phyloP scores from a whole-genome alignment of 2,797 vertebrate species.

The Neosilurus mollespiculum region DNA sequence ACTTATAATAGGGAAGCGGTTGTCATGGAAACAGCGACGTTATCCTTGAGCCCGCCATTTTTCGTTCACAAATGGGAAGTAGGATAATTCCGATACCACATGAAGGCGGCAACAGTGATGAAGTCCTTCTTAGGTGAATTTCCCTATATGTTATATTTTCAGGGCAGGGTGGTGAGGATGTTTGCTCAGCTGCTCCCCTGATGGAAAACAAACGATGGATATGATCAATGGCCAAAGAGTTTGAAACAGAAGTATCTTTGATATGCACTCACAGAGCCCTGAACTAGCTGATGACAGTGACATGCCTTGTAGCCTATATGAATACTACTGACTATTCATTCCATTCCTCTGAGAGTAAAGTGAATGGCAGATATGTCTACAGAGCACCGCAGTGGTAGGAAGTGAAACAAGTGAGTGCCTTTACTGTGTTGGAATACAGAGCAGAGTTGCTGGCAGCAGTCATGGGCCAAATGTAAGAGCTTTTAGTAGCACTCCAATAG shows the following conservation, averaged over 20 bases:
- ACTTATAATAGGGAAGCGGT: too few relatives aligned
- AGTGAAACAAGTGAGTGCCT: not conserved
- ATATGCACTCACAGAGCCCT: not conserved
- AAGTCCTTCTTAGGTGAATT: not conserved
- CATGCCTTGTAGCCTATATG: not conserved
- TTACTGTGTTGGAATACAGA: not conserved
- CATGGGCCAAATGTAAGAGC: constrained; percentile 1
- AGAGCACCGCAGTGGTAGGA: not conserved
- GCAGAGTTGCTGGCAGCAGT: constrained; percentile 1
- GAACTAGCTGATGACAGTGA: not conserved
- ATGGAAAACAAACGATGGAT: not conserved
- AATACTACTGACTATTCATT: not conserved
- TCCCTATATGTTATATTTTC: not conserved
- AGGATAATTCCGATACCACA: too few relatives aligned
- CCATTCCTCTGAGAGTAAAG: constrained; percentile 3
- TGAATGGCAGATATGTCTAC: not conserved
- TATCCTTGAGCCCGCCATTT: too few relatives aligned
- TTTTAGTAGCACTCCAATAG: constrained; percentile 8
- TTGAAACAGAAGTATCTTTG: not conserved
- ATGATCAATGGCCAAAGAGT: not conserved
- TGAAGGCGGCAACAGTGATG: too few relatives aligned
- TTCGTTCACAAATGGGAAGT: too few relatives aligned
- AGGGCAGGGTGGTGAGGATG: not conserved
- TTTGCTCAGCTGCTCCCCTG: not conserved
- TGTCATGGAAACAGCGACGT: too few relatives aligned